Evolutionary conservation across 92 coral and sea anemone species (phyloP).

Genomic region (Parazoanthus darwini): DNA sequence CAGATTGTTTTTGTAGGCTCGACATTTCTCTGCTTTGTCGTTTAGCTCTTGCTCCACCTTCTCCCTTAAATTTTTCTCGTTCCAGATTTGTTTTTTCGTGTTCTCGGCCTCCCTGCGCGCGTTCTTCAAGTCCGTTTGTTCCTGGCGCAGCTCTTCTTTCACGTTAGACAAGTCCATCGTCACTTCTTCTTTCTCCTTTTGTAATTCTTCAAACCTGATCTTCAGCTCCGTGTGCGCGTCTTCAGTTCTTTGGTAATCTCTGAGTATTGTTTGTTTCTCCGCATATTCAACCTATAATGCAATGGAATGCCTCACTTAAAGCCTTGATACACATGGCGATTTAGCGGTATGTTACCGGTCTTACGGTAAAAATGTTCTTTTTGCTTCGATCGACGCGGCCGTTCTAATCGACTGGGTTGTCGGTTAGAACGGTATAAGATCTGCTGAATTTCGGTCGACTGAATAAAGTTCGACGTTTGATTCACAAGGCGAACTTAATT

Average conservation of each 20-base stretch:
- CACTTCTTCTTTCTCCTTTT: conserved; percentile 84
- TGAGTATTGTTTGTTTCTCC: conserved; percentile 72
- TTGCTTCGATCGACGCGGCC: too few species aligned
- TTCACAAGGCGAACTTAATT: too few species aligned
- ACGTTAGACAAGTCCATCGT: conserved; percentile 69
- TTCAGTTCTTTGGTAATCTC: conserved; percentile 70
- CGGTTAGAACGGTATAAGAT: too few species aligned
- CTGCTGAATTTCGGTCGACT: too few species aligned
- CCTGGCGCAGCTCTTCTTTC: conserved; percentile 76
- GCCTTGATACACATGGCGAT: too few species aligned
- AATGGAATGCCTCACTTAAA: background rate
- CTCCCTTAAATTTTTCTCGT: conserved; percentile 69
- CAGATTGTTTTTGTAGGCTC: conserved; percentile 65
- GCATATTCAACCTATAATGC: conserved; percentile 49
- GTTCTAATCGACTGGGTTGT: too few species aligned
- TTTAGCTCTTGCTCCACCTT: conserved; percentile 79
- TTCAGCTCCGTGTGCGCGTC: conserved; percentile 72
- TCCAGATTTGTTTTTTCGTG: conserved; percentile 75
- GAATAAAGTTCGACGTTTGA: too few species aligned
- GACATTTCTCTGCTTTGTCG: conserved; percentile 69
- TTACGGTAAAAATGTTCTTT: too few species aligned
- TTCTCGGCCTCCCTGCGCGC: conserved; percentile 76
- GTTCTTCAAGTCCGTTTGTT: conserved; percentile 75
- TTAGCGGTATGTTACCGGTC: too few species aligned
- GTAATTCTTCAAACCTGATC: conserved; percentile 72